Conservation (phyloP, 2,888 invertebrate genomes). For the Hipparchia sbordonii region DNA sequence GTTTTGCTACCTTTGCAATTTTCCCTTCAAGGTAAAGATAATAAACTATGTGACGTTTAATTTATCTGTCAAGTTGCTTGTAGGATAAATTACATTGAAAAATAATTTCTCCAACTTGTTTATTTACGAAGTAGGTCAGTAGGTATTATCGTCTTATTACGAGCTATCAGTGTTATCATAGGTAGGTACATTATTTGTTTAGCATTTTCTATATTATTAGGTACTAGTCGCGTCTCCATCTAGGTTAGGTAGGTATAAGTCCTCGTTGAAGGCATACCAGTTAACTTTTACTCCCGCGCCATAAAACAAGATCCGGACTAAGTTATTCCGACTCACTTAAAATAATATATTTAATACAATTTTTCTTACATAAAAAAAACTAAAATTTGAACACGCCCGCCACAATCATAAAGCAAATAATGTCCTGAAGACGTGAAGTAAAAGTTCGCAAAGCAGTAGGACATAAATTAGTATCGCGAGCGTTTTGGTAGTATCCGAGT, state of each 20-base stretch:
- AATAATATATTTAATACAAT: background rate
- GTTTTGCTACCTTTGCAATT: no score
- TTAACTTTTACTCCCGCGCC: constrained; percentile 8
- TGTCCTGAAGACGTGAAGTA: background rate
- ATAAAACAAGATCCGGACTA: background rate
- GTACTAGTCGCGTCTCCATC: background rate
- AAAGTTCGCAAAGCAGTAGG: constrained; percentile 43
- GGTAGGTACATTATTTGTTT: background rate
- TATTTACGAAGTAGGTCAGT: background rate
- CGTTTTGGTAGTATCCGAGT: constrained; percentile 38
- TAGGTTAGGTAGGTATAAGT: background rate
- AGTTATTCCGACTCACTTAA: background rate
- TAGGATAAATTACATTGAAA: background rate
- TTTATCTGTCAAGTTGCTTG: no score
- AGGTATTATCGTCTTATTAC: background rate
- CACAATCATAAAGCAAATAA: background rate
- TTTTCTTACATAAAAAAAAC: background rate
- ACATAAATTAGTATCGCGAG: constrained; percentile 39
- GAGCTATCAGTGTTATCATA: background rate
- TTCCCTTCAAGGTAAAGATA: no score
- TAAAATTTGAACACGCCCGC: background rate
- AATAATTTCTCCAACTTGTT: background rate
- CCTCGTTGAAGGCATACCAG: constrained; percentile 2
- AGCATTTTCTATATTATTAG: background rate
- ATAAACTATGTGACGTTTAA: no score